These are phyloP conservation scores for Nebria ingens DNA, from an alignment of 1,140 invertebrate genomes.

Conservation along the genomic window DNA sequence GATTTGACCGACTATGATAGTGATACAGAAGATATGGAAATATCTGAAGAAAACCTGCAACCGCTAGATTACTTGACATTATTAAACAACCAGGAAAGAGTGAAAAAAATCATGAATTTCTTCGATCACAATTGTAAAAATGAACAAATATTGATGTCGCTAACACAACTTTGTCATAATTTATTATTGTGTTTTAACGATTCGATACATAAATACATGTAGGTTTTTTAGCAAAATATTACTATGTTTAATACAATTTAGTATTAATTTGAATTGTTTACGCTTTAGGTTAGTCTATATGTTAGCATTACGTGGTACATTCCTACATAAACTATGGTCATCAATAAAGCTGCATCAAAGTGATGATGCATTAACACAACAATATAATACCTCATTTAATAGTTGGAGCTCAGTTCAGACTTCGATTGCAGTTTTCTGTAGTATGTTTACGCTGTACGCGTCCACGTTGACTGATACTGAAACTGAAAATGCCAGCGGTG, in stretches of 20 bases:
- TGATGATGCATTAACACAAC: slow-evolving; percentile 12
- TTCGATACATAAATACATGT: slow-evolving; percentile 33
- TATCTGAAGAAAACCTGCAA: slow-evolving; percentile 22
- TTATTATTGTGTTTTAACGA: slow-evolving; percentile 31
- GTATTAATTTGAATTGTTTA: background rate
- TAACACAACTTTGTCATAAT: slow-evolving; percentile 31
- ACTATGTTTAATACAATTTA: background rate
- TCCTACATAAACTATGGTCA: slow-evolving; percentile 72
- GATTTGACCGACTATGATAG: slow-evolving; percentile 24
- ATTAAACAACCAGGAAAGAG: slow-evolving; percentile 28
- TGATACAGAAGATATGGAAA: slow-evolving; percentile 26
- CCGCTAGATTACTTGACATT: slow-evolving; percentile 27
- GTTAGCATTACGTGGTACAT: slow-evolving; percentile 72
- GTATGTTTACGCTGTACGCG: slow-evolving; percentile 34
- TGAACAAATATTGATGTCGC: slow-evolving; percentile 23
- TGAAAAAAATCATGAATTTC: slow-evolving; percentile 27
- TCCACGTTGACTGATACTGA: slow-evolving; percentile 31
- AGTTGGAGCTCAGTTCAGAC: slow-evolving; percentile 28
- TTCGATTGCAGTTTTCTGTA: slow-evolving; percentile 31
- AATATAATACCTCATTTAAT: slow-evolving; percentile 5
- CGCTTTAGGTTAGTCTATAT: slow-evolving; percentile 66
- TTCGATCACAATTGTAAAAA: slow-evolving; percentile 26
- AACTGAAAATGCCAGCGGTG: slow-evolving; percentile 40
- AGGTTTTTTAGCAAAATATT: slow-evolving; percentile 17
- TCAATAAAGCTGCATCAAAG: slow-evolving; percentile 27